phyloP scores from a whole-genome alignment of 1,140 invertebrate genomes.

The Neuroterus valhalla region DNA sequence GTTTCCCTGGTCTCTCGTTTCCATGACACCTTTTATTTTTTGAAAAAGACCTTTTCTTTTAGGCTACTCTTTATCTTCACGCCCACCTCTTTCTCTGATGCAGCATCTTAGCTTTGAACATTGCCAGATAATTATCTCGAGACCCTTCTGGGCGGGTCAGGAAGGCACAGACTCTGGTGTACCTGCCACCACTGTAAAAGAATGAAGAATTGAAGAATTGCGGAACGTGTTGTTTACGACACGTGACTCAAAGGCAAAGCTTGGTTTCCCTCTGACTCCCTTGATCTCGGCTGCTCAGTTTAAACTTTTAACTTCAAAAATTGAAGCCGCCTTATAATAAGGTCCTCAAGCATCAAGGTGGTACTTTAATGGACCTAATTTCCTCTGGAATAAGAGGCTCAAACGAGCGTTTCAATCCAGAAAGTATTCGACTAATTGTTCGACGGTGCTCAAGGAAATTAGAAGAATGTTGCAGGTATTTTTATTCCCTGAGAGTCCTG shows the following conservation, averaged over 20 bases:
- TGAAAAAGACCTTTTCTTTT: not conserved
- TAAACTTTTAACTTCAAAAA: slow-evolving; percentile 22
- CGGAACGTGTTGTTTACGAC: slow-evolving; percentile 20
- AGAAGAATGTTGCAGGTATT: slow-evolving; percentile 30
- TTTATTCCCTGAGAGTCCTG: slow-evolving; percentile 29
- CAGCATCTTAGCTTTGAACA: slow-evolving; percentile 7
- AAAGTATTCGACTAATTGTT: slow-evolving; percentile 28
- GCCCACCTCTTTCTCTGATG: not conserved
- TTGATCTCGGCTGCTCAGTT: not conserved
- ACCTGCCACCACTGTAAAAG: slow-evolving; percentile 21
- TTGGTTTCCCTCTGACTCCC: slow-evolving; percentile 1
- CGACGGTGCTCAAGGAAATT: slow-evolving; percentile 27
- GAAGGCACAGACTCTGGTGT: not conserved
- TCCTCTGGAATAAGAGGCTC: slow-evolving; percentile 18
- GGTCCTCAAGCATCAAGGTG: not conserved
- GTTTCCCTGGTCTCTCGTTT: not conserved
- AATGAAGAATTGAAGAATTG: slow-evolving; percentile 31
- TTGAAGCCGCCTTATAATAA: slow-evolving; percentile 8
- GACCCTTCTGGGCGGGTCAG: slow-evolving; percentile 17
- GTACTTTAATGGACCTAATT: slow-evolving; percentile 11
- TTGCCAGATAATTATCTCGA: slow-evolving; percentile 25
- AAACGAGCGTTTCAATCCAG: slow-evolving; percentile 16
- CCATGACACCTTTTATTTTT: not conserved
- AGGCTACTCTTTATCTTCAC: not conserved
- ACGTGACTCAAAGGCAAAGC: slow-evolving; percentile 27